Evolutionary conservation across 2,797 vertebrate genomes (phyloP).

Genomic region (Pseudochirops corinnae): DNA sequence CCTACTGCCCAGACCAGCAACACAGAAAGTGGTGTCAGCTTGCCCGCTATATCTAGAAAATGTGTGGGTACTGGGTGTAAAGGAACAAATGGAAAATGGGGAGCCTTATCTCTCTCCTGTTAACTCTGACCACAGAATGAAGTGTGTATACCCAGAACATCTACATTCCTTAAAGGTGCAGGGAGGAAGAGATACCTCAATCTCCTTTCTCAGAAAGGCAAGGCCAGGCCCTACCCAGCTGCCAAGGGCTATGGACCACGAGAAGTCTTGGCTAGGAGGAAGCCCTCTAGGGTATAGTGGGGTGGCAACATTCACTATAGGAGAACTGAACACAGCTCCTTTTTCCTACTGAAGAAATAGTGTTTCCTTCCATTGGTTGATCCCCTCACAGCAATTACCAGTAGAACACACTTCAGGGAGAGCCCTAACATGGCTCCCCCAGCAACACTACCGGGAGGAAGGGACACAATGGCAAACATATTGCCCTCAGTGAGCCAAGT

Average conservation of each 20-base stretch:
- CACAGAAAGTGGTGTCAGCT: not conserved
- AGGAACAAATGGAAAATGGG: not conserved
- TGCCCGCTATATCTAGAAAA: constrained; percentile 1
- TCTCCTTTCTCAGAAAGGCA: not conserved
- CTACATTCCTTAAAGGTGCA: not conserved
- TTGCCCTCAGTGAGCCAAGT: not conserved
- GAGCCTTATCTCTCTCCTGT: not conserved
- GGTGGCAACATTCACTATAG: not conserved
- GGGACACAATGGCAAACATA: not conserved
- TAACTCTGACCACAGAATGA: not conserved
- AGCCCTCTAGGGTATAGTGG: not conserved
- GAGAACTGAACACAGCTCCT: not conserved
- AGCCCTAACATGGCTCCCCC: not conserved
- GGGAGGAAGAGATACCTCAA: not conserved
- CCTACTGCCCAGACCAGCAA: constrained; percentile 22
- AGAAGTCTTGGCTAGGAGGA: not conserved
- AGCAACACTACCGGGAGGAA: not conserved
- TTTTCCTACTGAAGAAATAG: not conserved
- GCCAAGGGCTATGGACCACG: not conserved
- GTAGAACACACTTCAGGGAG: not conserved
- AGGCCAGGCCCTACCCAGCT: not conserved
- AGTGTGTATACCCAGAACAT: not conserved
- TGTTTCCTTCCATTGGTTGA: not conserved
- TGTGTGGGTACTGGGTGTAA: not conserved
- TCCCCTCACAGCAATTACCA: not conserved